Base-by-base conservation (phyloP, 2,797 vertebrate genomes). In the Euthynnus affinis region DNA sequence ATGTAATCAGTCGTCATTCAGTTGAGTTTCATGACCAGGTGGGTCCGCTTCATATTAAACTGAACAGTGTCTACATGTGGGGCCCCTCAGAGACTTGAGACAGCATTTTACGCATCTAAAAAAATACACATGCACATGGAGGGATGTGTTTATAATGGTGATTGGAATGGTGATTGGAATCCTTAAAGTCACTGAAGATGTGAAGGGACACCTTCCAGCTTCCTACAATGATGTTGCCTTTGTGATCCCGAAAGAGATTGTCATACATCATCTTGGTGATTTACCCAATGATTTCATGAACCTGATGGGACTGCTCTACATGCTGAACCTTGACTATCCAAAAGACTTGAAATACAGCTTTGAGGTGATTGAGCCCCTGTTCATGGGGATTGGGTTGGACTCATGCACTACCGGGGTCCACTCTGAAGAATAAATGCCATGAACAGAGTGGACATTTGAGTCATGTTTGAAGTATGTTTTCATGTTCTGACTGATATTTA, bases 221-320 rank as follows among this genome's bases (percentile, higher is more conserved):
- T 66, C 29, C 25, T 56, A 56, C 52, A 61, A 48, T 1, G 71
- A 29, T 29, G 27, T 29, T 5, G 27, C 76, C 34, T 22, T 79
- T 1, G 15, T 71, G 12, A 69, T 52, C 70, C 71, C 5, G 27
- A 29, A 29, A 63, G 57, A 74, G 12, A 53, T 78, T 51, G 70
- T 69, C 52, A 44, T 78, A 13, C 6, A 6, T 42, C 49, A 82
- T 9, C 46, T 51, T 5, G 6, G 44, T 49, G 44, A 74, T 48
- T 40, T 63, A 73, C 37, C 67, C 46, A 67, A 67, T 1, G 25
- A 69, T 76, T 68, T 82, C 73, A 40, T 67, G 62, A 82, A 67
- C 63, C 62, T 82, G 63, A 64, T 78, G 72, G 66, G 66, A 18
- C 60, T 81, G 67, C 17, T 81, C 68, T 82, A 72, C 40, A 48